Percentiles rank a stretch among this genome's conserved stretches.
phyloP scores from a whole-genome alignment of 2,113 vertebrate species.

The Procapra przewalskii region DNA sequence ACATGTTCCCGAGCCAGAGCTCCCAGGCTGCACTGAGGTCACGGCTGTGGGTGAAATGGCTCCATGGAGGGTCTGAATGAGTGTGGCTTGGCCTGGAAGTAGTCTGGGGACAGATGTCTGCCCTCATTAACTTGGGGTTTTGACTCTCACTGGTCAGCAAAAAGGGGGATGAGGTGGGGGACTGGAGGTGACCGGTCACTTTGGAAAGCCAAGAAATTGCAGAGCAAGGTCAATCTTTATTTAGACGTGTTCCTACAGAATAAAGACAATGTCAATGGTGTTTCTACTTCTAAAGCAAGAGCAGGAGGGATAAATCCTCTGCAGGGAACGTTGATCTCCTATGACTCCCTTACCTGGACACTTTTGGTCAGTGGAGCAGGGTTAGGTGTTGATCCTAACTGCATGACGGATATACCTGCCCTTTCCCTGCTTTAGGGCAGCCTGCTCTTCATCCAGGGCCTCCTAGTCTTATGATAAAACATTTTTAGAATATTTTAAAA shows the following conservation, averaged over 20 bases:
- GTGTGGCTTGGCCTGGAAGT: neutral
- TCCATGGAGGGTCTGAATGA: neutral
- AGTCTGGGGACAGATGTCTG: neutral
- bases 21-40: neutral
- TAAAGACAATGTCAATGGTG: neutral
- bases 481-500: neutral
- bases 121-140: neutral
- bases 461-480: neutral
- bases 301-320: too few relatives aligned
- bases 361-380: neutral
- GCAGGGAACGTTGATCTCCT: rapidly evolving
- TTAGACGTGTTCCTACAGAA: neutral
- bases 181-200: neutral
- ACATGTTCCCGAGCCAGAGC: neutral
- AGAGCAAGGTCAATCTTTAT: neutral
- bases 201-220: neutral
- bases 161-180: neutral
- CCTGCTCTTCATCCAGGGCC: neutral
- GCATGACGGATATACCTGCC: neutral
- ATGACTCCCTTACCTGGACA: rapidly evolving
- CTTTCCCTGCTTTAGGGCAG: neutral
- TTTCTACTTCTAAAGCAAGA: neutral
- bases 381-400: rapidly evolving
- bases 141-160: neutral
- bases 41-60: neutral